These are phyloP conservation scores for Opisthocomus hoazin DNA, from an alignment of 2,113 vertebrate species.

Conservation along the genomic window DNA sequence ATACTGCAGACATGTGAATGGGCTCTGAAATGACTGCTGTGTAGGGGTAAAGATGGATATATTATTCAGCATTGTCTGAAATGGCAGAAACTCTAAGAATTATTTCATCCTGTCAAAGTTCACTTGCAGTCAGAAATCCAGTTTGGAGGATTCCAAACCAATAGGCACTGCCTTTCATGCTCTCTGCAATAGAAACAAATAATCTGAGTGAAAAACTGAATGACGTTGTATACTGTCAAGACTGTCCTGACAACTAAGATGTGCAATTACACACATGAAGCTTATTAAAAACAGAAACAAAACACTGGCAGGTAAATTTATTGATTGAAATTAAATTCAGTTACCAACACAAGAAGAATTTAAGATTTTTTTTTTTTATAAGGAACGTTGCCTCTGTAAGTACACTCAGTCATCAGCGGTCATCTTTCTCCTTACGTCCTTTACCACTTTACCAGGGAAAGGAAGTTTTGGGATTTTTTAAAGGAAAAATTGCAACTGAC, in stretches of 20 bases:
- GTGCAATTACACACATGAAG: neutral
- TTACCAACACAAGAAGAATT: neutral
- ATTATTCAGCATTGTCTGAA: conserved; percentile 5
- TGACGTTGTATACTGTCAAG: neutral
- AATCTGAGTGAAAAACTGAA: neutral
- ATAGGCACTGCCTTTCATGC: conserved; percentile 8
- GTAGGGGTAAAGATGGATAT: neutral
- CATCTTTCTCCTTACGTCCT: neutral
- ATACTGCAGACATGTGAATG: neutral
- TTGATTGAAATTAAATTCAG: neutral
- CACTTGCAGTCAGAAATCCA: conserved; percentile 28
- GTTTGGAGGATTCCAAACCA: conserved; percentile 14
- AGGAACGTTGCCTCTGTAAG: neutral
- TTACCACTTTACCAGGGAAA: neutral
- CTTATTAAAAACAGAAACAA: neutral
- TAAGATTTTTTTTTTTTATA: neutral
- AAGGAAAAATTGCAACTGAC: neutral
- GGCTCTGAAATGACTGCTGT: neutral
- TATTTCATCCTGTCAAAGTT: neutral
- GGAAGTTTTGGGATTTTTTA: neutral
- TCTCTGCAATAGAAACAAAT: conserved; percentile 19
- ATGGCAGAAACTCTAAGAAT: neutral
- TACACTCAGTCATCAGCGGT: neutral
- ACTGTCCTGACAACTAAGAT: neutral
- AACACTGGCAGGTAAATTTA: neutral